Evolutionary conservation across 2,113 vertebrate genomes (phyloP), one percentile per base, ranked within the genome.

Genomic region (Macquaria ambigua): DNA sequence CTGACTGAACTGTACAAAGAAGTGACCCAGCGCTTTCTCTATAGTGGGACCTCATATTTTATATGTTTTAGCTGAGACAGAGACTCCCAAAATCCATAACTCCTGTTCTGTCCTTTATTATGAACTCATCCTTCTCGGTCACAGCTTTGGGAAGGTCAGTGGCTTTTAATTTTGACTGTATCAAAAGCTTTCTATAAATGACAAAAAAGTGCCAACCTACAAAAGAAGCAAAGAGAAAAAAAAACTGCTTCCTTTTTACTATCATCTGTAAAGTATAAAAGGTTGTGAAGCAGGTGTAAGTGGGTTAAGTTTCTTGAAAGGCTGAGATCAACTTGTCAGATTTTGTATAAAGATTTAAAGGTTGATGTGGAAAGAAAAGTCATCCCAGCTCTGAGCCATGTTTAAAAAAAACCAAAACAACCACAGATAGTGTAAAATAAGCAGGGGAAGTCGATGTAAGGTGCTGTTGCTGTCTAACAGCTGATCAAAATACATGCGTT

Each of bases 41-140:
- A 23, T 4, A 37, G 6, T 58, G 6, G 50, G 68, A 14, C 23
- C n/a, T 68, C 39, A 58, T 58, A 46, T 46, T 46, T 64, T 43
- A 53, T 18, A 25, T 31, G 15, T 56, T 73, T 58, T 37, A 50
- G 52, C 39, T 59, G 70, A 67, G 39, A 80, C 59, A 55, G 66
- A 69, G 8, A 39, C 52, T 56, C 37, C 37, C 28, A 74, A 67
- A 67, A 67, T 34, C 39, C 8, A 50, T 20, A 67, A 50, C n/a
- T 67, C 43, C 3, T 55, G 52, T 73, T 50, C 4, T 25, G 37
- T n/a, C n/a, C 31, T 43, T 64, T 28, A 41, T 21, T 56, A 56
- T 34, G 25, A 58, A 58, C 12, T 66, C 53, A 59, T 69, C 53
- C 52, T 48, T 58, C 61, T 53, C 3, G 1, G 48, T 8, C 48